Evolutionary conservation across 2,113 vertebrate species (phyloP), one percentile per base, ranked within the genome.

Genomic region (Corydoras sp.): DNA sequence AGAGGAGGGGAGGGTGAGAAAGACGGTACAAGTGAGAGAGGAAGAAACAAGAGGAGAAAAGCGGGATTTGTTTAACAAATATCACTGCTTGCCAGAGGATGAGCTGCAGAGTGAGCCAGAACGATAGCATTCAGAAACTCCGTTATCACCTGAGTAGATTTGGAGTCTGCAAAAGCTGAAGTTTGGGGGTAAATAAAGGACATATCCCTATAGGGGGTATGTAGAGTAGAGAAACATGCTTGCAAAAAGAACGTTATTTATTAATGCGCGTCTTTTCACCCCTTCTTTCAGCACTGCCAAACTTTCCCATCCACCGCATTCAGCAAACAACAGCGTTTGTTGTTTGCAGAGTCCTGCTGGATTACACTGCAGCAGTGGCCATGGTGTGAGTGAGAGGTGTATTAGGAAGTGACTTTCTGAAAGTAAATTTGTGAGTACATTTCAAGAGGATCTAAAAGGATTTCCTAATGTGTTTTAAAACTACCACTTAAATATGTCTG

Each of bases 51-150:
- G 48, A 50, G 55, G 15, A 62, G 56, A 15, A 55, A 62, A 58
- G 53, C 69, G 63, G 80, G 74, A 70, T 71, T 78, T 78, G 74
- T 72, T 74, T 77, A 74, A 81, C 64, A 76, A 76, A 73, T 74
- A 78, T 79, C 71, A 73, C 66, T 35, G 72, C 71, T 73, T 65
- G 65, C 55, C 60, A 73, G 71, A 51, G 74, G 74, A 71, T 76
- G 68, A 83, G 72, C 32, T 67, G 56, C 56, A 18, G 73, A 72
- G 69, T 71, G 82, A 68, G 66, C 77, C 65, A 18, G 11, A 10
- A 24, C 13, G 78, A 81, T 74, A 69, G 77, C 54, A 74, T 70
- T 72, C 75, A 74, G 59, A n/a, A 72, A 73, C 64, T 69, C 74
- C 70, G 65, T 81, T 76, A 79, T 74, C 73, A 64, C 64, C 56